phyloP scores from a whole-genome alignment of 2,113 vertebrate species.

The Gallinago media region DNA sequence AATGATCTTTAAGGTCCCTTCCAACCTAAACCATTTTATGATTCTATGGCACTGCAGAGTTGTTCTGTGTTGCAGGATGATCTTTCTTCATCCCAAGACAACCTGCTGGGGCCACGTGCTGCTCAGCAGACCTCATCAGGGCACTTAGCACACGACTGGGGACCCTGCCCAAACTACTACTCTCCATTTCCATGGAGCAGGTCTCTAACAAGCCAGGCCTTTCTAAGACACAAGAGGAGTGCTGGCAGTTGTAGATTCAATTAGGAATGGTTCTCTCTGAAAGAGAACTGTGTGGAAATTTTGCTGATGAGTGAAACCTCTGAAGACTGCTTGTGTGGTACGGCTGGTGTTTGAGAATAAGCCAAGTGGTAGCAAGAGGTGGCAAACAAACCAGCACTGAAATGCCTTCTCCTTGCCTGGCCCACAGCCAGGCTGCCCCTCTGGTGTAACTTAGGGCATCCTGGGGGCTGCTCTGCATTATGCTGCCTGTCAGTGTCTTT shows the following conservation, averaged over 20 bases:
- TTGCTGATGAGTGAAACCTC: not conserved
- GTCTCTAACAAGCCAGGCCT: not conserved
- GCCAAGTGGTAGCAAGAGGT: not conserved
- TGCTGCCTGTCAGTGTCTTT: constrained; percentile 32
- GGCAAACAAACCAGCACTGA: not conserved
- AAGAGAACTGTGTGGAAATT: not conserved
- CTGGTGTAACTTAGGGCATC: not conserved
- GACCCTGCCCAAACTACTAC: not conserved
- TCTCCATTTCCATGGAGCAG: not conserved
- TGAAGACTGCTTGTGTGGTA: not conserved
- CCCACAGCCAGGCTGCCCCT: not conserved
- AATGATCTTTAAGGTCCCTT: not conserved
- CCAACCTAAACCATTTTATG: not conserved
- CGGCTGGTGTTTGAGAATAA: not conserved
- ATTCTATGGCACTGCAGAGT: not conserved
- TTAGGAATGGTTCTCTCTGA: constrained; percentile 1
- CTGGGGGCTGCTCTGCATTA: not conserved
- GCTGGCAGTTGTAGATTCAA: not conserved
- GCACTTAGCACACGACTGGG: not conserved
- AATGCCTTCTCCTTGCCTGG: not conserved
- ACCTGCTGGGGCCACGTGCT: not conserved
- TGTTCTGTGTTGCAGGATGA: not conserved
- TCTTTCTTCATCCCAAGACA: not conserved
- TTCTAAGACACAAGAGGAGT: not conserved
- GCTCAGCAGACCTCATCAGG: not conserved